phyloP scores from a whole-genome alignment of 2,797 vertebrate genomes.

The Setipinna tenuifilis region DNA sequence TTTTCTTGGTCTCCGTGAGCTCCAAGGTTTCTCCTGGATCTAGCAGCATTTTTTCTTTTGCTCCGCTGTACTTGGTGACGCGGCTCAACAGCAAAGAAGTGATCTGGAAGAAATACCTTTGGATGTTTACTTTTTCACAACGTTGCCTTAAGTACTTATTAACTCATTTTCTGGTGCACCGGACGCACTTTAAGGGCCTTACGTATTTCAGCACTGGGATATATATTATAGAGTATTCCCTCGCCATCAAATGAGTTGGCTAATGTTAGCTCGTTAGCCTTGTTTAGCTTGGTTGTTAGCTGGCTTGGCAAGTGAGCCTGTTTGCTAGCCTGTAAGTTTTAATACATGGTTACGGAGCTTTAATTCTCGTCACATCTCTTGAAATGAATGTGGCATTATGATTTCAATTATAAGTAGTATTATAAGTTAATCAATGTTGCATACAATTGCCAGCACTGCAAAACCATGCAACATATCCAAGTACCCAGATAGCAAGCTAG shows the following conservation, averaged over 20 bases:
- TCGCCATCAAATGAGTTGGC: slow-evolving; percentile 51
- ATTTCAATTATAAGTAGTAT: slow-evolving; percentile 53
- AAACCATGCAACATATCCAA: slow-evolving; percentile 60
- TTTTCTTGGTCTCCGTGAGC: slow-evolving; percentile 51
- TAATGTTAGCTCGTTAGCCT: slow-evolving; percentile 36
- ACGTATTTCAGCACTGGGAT: not conserved
- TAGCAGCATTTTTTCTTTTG: slow-evolving; percentile 41
- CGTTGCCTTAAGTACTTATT: slow-evolving; percentile 18
- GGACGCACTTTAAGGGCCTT: slow-evolving; percentile 33
- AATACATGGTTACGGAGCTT: slow-evolving; percentile 3
- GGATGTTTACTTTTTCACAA: slow-evolving; percentile 35
- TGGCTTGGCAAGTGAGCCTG: slow-evolving; percentile 4
- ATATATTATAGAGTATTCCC: slow-evolving; percentile 26
- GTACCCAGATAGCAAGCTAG: slow-evolving; percentile 63
- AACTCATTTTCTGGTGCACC: slow-evolving; percentile 25
- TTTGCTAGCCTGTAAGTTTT: not conserved
- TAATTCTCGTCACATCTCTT: not conserved
- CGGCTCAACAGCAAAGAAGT: slow-evolving; percentile 54
- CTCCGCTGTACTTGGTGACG: slow-evolving; percentile 69
- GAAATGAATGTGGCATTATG: not conserved
- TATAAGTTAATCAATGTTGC: slow-evolving; percentile 45
- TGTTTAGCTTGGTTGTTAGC: slow-evolving; percentile 23
- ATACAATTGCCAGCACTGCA: slow-evolving; percentile 47
- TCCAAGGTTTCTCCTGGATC: slow-evolving; percentile 36
- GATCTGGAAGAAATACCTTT: slow-evolving; percentile 28